phyloP scores from a whole-genome alignment of 2,113 vertebrate species.

The Silurus asotus region DNA sequence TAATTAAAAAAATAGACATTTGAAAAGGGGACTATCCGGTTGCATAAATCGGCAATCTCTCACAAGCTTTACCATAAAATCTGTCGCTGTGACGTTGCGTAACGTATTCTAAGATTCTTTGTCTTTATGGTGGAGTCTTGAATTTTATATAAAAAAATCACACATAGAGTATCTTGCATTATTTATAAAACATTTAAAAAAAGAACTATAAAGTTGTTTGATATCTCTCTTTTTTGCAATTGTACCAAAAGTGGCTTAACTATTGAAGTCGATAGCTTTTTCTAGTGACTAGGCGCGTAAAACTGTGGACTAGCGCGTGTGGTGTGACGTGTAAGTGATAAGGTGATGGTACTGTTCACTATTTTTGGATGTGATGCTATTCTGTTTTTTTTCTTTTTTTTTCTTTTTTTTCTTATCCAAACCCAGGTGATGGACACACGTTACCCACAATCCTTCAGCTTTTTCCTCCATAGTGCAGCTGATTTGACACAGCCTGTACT shows the following conservation, averaged over 20 bases:
- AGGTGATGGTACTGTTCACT: conserved; percentile 74
- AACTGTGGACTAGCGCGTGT: conserved; percentile 76
- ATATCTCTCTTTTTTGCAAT: conserved; percentile 91
- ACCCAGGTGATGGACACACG: conserved; percentile 61
- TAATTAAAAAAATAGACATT: conserved; percentile 1
- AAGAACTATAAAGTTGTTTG: conserved; percentile 79
- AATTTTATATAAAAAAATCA: conserved; percentile 85
- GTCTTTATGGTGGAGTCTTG: conserved; percentile 84
- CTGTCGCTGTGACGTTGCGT: conserved; percentile 77
- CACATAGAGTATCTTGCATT: conserved; percentile 88
- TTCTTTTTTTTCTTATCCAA: conserved; percentile 55
- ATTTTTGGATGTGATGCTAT: conserved; percentile 70
- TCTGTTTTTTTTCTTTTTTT: conserved; percentile 58
- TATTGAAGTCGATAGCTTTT: conserved; percentile 82
- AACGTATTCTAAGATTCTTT: conserved; percentile 82
- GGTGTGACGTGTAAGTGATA: conserved; percentile 74
- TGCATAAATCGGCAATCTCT: conserved; percentile 75
- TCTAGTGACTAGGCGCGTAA: conserved; percentile 78
- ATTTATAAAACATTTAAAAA: conserved; percentile 86
- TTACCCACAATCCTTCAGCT: conserved; percentile 58
- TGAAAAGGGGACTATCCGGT: conserved; percentile 73
- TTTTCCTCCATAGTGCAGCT: conserved; percentile 25
- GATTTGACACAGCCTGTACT: not conserved
- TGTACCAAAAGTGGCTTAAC: conserved; percentile 99
- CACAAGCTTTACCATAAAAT: conserved; percentile 81